Evolutionary conservation across 2,888 invertebrate genomes (phyloP), one percentile per base, ranked within the genome.

Genomic region (Xanthia togata): DNA sequence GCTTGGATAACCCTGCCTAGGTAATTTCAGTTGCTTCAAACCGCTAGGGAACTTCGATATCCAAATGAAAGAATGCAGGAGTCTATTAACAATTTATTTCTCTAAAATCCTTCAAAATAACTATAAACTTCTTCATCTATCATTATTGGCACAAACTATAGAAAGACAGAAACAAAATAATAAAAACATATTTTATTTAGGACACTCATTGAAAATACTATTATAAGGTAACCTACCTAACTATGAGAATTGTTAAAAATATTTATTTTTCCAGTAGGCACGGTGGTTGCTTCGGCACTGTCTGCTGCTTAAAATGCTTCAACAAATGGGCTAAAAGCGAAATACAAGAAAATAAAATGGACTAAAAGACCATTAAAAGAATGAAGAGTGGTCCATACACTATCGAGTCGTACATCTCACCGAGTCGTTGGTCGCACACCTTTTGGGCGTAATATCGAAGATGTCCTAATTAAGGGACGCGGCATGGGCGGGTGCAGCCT

Each of bases 401-500:
- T 90, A 84, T 75, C 79, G 69, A 76, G 84, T 86, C 87, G 87
- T 85, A 88, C 82, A 81, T 85, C 86, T 85, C 86, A 82, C 14
- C 53, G 83, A 88, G 91, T 88, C 90, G 89, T 90, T 88, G 89
- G 83, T 91, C 92, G 90, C 93, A 93, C 95, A 96, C 96, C 95
- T 95, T 94, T 95, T 91, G 92, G 89, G 91, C 89, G 93, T 94
- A 96, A 96, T 96, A 95, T 95, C 93, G 92, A 94, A 95, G 96
- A 96, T 96, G 95, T 94, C 95, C 95, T 96, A 96, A 96, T 96
- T 95, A 96, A 94, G 93, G 93, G 92, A 93, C 93, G 94, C 91
- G 92, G 91, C 92, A 91, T 91, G 91, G 94, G 92, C 91, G 94
- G 91, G 88, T 88, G 91, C 90, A 83, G 89, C 89, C 91, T 92